Base-by-base conservation (phyloP, 2,888 invertebrate species). In the Cheilosia vulpina region DNA sequence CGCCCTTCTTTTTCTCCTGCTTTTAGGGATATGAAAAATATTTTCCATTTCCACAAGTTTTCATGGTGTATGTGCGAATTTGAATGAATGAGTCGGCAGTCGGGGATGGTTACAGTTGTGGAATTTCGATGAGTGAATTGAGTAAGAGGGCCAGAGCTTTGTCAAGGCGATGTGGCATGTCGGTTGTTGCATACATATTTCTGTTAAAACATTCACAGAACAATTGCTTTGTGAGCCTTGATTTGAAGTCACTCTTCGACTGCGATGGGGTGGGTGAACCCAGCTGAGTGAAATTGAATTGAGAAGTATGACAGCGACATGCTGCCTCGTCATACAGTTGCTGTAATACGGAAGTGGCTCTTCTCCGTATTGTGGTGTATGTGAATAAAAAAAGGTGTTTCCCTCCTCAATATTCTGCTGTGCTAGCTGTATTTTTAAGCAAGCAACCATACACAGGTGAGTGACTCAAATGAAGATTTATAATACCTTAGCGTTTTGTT, bases 381-480 rank as follows among this genome's bases (percentile, higher is more conserved):
- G 24, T 4, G 34, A 2, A 13, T 17, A 31, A 7, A 43, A 17
- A 17, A 27, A 7, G 5, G 43, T 53, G 15, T 27, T 24, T 5
- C 21, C 15, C 2, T 50, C 38, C 53, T 50, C 19, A 27, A 5
- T n/a, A 5, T n/a, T 50, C 4, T 77, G 62, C 52, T 63, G 17
- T 24, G 38, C 38, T 75, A 58, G 75, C n/a, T 58, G 15, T 58
- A 34, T 45, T 53, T 24, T 34, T 68, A 78, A 78, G 62, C 69
- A 31, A 21, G 9, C 13, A 4, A 27, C 5, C 4, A 13, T 38
- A 38, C 38, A 38, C 13, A 75, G 79, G 79, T 79, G 69, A 84
- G 69, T 69, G 79, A 84, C 73, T 75, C 69, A 84, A 84, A 84
- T 84, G 79, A 79, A 84, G 79, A 84, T 84, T 84, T 84, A 84